Evolutionary conservation across 2,797 vertebrate genomes (phyloP).

Genomic region (Emydoidea blandingii): DNA sequence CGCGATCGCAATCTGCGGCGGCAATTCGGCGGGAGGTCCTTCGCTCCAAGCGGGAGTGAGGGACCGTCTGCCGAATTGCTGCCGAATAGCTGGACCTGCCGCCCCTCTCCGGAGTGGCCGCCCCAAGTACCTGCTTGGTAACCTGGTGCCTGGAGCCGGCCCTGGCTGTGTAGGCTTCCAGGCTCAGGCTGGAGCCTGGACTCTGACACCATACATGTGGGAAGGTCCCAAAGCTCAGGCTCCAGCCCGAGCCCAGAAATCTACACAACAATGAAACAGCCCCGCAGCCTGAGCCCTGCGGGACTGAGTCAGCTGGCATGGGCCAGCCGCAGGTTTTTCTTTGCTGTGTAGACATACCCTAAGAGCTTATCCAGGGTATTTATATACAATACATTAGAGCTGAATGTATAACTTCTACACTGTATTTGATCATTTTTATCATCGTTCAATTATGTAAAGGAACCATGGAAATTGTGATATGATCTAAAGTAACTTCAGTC

Average conservation of each 20-base stretch:
- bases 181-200: not conserved
- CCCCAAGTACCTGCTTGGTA: too few relatives aligned
- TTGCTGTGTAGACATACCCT: not conserved
- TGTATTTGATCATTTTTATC: not conserved
- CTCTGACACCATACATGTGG: not conserved
- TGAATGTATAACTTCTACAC: not conserved
- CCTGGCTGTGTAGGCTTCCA: not conserved
- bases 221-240: not conserved
- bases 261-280: not conserved
- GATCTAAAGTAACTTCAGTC: not conserved
- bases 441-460: accelerated
- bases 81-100: too few relatives aligned
- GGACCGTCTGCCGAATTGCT: too few relatives aligned
- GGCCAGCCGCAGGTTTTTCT: not conserved
- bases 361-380: not conserved
- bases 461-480: accelerated
- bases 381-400: not conserved
- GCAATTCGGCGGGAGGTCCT: too few relatives aligned
- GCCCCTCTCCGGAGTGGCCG: too few relatives aligned
- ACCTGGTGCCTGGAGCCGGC: too few relatives aligned
- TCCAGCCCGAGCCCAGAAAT: not conserved
- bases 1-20: too few relatives aligned
- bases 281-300: not conserved
- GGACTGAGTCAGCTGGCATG: not conserved
- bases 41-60: too few relatives aligned